These are phyloP conservation scores for zebrafish (Danio rerio) DNA, from an alignment of 2,113 vertebrate species.

Conservation along the genomic window GRCz12tu NC_133179.1:23886001-23886500, in stretches of 20 bases:
- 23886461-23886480: conserved; percentile 11
- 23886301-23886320: neutral
- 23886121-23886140: conserved; percentile 5
- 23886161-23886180: neutral
- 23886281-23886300: neutral
- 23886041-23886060: conserved; percentile 6
- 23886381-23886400: neutral
- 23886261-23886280: neutral
- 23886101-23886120: neutral
- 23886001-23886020: neutral
- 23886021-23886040: conserved; percentile 6
- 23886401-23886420: conserved; percentile 27
- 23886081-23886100: neutral
- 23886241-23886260: conserved; percentile 14
- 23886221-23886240: neutral
- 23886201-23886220: conserved; percentile 9
- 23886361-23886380: neutral
- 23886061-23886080: neutral
- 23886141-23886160: conserved; percentile 5
- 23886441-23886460: conserved; percentile 24
- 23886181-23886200: neutral
- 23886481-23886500: conserved; percentile 22
- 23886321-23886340: neutral
- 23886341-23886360: neutral
- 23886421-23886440: neutral